Conservation (phyloP, 2,797 vertebrate species). For the Enteromius fasciolatus region DNA sequence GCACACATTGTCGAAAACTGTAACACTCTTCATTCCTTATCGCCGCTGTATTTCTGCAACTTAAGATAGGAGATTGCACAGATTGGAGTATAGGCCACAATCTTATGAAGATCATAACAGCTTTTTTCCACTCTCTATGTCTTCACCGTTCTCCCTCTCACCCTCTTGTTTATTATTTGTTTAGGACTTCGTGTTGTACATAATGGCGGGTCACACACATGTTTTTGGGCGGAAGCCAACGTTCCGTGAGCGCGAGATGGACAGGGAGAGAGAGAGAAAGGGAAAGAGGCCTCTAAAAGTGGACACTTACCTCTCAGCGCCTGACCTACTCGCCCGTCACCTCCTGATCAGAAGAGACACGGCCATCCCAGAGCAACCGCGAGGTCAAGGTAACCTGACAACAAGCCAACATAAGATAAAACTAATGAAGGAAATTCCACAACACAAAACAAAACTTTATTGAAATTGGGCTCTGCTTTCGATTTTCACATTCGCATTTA, state of each 20-base stretch:
- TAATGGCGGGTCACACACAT: slow-evolving; percentile 88
- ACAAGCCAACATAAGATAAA: not conserved
- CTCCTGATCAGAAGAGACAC: slow-evolving; percentile 82
- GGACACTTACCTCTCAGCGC: slow-evolving; percentile 89
- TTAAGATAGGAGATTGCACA: slow-evolving; percentile 68
- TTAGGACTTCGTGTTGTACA: slow-evolving; percentile 93
- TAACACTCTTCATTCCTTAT: slow-evolving; percentile 80
- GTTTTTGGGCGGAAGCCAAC: slow-evolving; percentile 87
- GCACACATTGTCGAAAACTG: slow-evolving; percentile 78
- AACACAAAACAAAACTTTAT: not conserved
- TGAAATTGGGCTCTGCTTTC: not conserved
- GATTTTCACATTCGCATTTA: not conserved
- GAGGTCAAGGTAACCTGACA: slow-evolving; percentile 74
- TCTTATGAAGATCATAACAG: slow-evolving; percentile 72
- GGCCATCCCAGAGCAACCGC: slow-evolving; percentile 71
- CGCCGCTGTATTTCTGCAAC: slow-evolving; percentile 62
- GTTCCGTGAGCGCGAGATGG: slow-evolving; percentile 83
- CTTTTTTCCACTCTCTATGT: slow-evolving; percentile 55
- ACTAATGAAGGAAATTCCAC: not conserved
- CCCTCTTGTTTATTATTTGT: slow-evolving; percentile 66
- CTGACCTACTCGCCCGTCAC: slow-evolving; percentile 88
- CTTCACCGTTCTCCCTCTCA: slow-evolving; percentile 61
- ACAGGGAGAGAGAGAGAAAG: slow-evolving; percentile 81
- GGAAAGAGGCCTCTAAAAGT: slow-evolving; percentile 84
- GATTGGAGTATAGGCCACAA: slow-evolving; percentile 64